phyloP scores from a whole-genome alignment of 2,113 vertebrate genomes.

The Polypterus senegalus region DNA sequence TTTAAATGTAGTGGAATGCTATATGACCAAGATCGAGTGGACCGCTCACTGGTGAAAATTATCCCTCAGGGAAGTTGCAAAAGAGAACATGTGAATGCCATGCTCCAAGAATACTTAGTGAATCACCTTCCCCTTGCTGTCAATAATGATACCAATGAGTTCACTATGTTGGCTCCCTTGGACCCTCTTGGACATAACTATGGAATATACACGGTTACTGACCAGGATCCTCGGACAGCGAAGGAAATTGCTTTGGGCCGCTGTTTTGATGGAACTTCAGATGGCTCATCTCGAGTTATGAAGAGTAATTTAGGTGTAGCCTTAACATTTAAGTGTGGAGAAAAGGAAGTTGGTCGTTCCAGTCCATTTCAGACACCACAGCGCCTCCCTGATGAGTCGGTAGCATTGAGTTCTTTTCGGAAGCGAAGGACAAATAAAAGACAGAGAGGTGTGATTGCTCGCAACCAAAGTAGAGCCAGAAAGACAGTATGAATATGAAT shows the following conservation, averaged over 20 bases:
- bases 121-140: slow-evolving; percentile 87
- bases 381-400: slow-evolving; percentile 35
- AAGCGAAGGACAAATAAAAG: slow-evolving; percentile 31
- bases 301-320: slow-evolving; percentile 75
- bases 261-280: slow-evolving; percentile 88
- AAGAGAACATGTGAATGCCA: slow-evolving; percentile 65
- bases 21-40: slow-evolving; percentile 83
- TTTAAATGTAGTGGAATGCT: slow-evolving; percentile 97
- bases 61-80: slow-evolving; percentile 84
- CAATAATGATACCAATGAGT: slow-evolving; percentile 88
- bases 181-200: slow-evolving; percentile 95
- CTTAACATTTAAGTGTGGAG: slow-evolving; percentile 73
- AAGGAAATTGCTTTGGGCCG: slow-evolving; percentile 91
- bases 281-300: slow-evolving; percentile 81
- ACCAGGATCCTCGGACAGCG: slow-evolving; percentile 83
- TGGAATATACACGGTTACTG: slow-evolving; percentile 91
- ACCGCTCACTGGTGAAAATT: slow-evolving; percentile 82
- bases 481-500: too few species aligned
- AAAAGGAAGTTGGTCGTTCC: slow-evolving; percentile 57
- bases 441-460: slow-evolving; percentile 33
- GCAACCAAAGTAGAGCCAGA: too few species aligned
- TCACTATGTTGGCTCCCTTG: slow-evolving; percentile 90
- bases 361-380: slow-evolving; percentile 72
- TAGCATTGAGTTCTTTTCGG: slow-evolving; percentile 27
- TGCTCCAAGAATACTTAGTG: slow-evolving; percentile 89